These are phyloP conservation scores for Natrix natrix DNA, from an alignment of 2,797 vertebrate species.

Conservation along the genomic window DNA sequence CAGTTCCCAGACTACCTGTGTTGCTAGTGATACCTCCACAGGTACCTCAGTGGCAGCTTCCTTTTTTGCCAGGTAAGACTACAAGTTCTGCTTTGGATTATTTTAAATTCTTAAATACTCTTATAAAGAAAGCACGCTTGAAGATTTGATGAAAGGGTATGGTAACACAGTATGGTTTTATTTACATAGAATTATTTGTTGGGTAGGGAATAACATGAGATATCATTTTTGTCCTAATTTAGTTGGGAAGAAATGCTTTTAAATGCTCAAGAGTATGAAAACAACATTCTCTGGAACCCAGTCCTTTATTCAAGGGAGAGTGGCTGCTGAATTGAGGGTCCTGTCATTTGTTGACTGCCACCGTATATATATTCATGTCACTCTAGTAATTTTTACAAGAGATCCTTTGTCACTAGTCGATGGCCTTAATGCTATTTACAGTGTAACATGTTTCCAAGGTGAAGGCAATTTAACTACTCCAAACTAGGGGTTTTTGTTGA, in stretches of 20 bases:
- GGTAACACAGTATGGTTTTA: not conserved
- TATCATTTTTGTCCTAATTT: not conserved
- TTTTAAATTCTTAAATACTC: not conserved
- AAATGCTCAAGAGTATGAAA: not conserved
- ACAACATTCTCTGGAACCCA: not conserved
- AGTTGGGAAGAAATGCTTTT: not conserved
- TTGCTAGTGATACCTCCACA: conserved; percentile 73
- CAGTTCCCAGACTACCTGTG: conserved; percentile 74
- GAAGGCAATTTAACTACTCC: not conserved
- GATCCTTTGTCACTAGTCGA: not conserved
- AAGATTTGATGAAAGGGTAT: not conserved
- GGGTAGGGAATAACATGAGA: conserved; percentile 5
- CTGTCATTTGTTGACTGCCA: not conserved
- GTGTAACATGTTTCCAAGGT: not conserved
- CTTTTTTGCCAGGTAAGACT: conserved; percentile 93
- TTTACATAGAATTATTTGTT: not conserved
- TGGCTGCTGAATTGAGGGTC: not conserved
- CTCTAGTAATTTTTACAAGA: not conserved
- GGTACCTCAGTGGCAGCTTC: conserved; percentile 90
- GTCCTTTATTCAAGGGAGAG: not conserved
- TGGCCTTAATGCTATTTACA: not conserved
- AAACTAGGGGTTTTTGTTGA: not conserved
- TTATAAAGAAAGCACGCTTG: not conserved
- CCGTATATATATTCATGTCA: not conserved
- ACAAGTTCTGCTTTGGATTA: not conserved